phyloP scores from a whole-genome alignment of 2,888 invertebrate species.

The Ganaspis brasiliensis region DNA sequence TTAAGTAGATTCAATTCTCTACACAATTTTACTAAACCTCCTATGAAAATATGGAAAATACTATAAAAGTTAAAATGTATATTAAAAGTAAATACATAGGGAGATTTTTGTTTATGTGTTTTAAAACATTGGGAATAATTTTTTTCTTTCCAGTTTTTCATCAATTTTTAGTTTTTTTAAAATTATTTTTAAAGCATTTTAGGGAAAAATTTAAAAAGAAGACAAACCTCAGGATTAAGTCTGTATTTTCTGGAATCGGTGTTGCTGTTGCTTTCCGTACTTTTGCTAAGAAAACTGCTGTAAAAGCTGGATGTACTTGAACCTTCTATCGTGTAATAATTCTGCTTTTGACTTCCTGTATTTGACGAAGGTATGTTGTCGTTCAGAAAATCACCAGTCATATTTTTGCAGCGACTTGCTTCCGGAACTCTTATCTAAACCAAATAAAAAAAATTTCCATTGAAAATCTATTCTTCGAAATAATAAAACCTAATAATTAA shows the following conservation, averaged over 20 bases:
- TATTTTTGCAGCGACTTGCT: neutral
- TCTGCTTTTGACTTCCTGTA: neutral
- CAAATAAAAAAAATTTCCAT: neutral
- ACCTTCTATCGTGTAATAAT: constrained; percentile 69
- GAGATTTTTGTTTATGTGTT: no score
- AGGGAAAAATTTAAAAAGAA: neutral
- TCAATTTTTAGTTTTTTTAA: no score
- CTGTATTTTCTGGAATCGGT: constrained; percentile 64
- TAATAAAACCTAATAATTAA: no score
- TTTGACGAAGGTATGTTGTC: neutral
- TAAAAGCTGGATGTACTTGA: constrained; percentile 77
- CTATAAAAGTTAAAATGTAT: no score
- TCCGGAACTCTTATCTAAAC: neutral
- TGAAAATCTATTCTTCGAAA: neutral
- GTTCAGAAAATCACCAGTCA: neutral
- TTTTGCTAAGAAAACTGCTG: constrained; percentile 76
- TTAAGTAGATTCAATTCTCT: neutral
- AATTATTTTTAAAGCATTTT: neutral
- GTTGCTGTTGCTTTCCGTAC: constrained; percentile 70
- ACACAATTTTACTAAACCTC: neutral
- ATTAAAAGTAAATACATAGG: no score
- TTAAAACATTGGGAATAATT: no score
- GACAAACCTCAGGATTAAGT: constrained; percentile 47
- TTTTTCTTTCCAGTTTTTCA: no score
- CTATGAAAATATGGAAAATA: no score